Evolutionary conservation across 2,113 vertebrate genomes (phyloP).

Genomic region (Murina feae): DNA sequence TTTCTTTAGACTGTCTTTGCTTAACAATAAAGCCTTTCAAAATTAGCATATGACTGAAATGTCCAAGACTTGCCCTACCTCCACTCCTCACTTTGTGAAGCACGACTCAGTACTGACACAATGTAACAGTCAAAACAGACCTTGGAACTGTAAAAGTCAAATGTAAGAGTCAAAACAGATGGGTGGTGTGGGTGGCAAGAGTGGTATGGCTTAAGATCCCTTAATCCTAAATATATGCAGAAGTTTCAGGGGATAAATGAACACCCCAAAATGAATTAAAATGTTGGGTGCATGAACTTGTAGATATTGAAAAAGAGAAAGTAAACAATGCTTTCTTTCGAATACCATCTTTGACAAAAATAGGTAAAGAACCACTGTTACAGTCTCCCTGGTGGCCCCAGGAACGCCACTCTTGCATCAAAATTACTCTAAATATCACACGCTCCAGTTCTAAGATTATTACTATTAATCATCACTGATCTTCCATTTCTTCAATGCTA

Average conservation of each 20-base stretch:
- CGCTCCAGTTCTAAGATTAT: neutral
- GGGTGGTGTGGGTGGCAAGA: neutral
- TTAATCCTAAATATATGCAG: neutral
- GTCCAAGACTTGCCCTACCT: neutral
- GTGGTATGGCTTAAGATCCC: neutral
- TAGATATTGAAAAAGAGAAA: neutral
- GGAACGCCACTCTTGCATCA: neutral
- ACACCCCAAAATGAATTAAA: neutral
- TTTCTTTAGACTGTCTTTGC: neutral
- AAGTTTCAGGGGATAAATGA: neutral
- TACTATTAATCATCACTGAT: neutral
- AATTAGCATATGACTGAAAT: neutral
- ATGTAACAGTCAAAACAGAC: rapidly evolving
- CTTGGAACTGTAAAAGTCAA: neutral
- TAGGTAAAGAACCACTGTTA: neutral
- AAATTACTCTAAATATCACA: neutral
- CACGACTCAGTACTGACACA: neutral
- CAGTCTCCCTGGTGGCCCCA: neutral
- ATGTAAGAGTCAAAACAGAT: too few relatives aligned
- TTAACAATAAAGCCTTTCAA: neutral
- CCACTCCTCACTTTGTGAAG: neutral
- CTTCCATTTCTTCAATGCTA: neutral
- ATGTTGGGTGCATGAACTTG: neutral
- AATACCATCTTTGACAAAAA: neutral
- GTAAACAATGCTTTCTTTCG: neutral